A percentile compares a stretch with the other conserved stretches of the same genome.
Conservation (phyloP, 2,888 invertebrate species). For the Drosophila sordidula region DNA sequence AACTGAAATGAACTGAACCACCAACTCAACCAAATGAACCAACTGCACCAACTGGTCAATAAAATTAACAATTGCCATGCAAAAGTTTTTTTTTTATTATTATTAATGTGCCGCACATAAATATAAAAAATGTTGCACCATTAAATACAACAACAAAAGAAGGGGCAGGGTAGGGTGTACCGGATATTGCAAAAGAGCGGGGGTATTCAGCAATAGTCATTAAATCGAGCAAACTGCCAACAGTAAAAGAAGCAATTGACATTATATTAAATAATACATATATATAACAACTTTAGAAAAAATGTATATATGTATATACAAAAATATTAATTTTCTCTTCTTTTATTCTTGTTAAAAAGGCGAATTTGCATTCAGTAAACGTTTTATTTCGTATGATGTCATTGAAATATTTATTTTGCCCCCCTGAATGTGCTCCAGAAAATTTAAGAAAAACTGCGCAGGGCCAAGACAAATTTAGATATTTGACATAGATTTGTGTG, state of each 20-base stretch:
- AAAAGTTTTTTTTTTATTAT: slow-evolving; percentile 31
- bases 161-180: not conserved
- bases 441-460: slow-evolving; percentile 63
- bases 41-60: slow-evolving; percentile 28
- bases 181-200: not conserved
- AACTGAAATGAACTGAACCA: slow-evolving; percentile 13
- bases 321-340: not conserved
- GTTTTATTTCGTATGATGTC: slow-evolving; percentile 43
- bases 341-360: not conserved
- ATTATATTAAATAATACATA: not conserved
- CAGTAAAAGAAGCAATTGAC: slow-evolving; percentile 4
- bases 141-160: slow-evolving; percentile 24
- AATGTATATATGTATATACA: not conserved
- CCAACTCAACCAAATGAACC: slow-evolving; percentile 2
- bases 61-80: slow-evolving; percentile 44
- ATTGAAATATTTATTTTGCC: slow-evolving; percentile 38
- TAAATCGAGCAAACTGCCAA: slow-evolving; percentile 19
- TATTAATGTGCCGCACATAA: slow-evolving; percentile 59
- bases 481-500: slow-evolving; percentile 69
- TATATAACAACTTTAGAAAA: not conserved
- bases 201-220: slow-evolving; percentile 12
- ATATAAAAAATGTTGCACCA: slow-evolving; percentile 46
- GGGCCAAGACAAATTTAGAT: slow-evolving; percentile 71
- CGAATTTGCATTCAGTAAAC: not conserved
- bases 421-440: slow-evolving; percentile 57